Evolutionary conservation across 2,797 vertebrate species (phyloP).

Genomic region (Sorex maritimensis): DNA sequence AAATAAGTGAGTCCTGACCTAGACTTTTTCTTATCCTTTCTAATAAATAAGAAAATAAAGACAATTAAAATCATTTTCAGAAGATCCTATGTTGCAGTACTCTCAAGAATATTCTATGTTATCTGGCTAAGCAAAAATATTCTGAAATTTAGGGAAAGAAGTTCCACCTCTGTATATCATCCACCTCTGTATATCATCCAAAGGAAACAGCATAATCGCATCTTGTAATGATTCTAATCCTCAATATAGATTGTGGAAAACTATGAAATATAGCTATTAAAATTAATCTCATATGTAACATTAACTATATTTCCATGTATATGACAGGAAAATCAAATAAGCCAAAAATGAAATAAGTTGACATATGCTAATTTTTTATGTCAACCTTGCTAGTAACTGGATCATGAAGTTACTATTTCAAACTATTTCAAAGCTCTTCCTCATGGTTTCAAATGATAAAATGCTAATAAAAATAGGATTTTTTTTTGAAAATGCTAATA

Average conservation of each 20-base stretch:
- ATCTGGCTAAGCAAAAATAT: neutral
- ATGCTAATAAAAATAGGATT: neutral
- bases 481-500: neutral
- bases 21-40: neutral
- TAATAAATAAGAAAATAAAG: conserved; percentile 24
- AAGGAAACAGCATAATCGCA: neutral
- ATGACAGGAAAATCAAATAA: conserved; percentile 56
- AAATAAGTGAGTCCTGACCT: conserved; percentile 4
- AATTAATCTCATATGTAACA: conserved; percentile 26
- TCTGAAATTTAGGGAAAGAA: no score
- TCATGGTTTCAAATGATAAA: neutral
- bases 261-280: conserved; percentile 48
- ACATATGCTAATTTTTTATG: neutral
- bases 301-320: conserved; percentile 20
- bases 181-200: neutral
- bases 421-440: neutral
- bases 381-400: no score
- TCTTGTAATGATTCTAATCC: neutral
- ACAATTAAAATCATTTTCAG: conserved; percentile 16
- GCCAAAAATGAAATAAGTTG: conserved; percentile 47
- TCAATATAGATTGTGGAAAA: conserved; percentile 20
- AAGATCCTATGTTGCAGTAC: neutral
- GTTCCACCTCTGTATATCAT: neutral
- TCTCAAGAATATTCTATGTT: neutral
- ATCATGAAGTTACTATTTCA: neutral